Conservation (phyloP, 2,888 invertebrate genomes). For the Drosophila niveifrons region DNA sequence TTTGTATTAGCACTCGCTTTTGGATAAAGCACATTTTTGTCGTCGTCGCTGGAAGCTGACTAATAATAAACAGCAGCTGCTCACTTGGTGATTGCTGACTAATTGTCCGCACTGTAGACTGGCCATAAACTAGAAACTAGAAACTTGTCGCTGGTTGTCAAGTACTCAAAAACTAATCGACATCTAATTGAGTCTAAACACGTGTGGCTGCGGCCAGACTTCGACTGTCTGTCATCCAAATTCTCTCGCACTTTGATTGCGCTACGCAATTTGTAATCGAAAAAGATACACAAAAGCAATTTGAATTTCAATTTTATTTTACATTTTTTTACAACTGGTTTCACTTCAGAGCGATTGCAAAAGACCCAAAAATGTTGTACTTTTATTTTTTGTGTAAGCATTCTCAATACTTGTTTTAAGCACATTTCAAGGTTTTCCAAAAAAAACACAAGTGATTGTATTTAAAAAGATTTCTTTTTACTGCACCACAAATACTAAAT, state of each 20-base stretch:
- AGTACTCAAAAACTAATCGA: conserved; percentile 43
- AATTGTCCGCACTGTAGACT: conserved; percentile 26
- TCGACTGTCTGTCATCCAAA: conserved; percentile 28
- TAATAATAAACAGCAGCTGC: conserved; percentile 26
- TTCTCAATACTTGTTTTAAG: conserved; percentile 11
- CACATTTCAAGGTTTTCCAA: conserved; percentile 44
- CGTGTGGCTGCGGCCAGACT: conserved; percentile 41
- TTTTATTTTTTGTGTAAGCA: conserved; percentile 19
- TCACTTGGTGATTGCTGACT: conserved; percentile 25
- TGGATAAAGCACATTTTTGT: conserved; percentile 49
- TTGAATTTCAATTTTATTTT: conserved; percentile 15
- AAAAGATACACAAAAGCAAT: conserved; percentile 2
- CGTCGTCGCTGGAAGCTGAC: conserved; percentile 15
- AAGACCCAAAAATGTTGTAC: conserved; percentile 5
- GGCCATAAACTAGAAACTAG: not conserved
- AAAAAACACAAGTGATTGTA: conserved; percentile 10
- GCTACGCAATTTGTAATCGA: conserved; percentile 1
- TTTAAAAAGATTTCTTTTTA: conserved; percentile 1
- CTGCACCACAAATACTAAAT: not conserved
- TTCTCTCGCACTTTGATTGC: conserved; percentile 8
- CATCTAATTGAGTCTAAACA: conserved; percentile 46
- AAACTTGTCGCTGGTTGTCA: conserved; percentile 42
- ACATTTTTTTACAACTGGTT: conserved; percentile 55
- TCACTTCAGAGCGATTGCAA: conserved; percentile 31
- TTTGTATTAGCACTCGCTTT: conserved; percentile 49